Conservation (phyloP, 1,140 invertebrate genomes). For the Atta texana region DNA sequence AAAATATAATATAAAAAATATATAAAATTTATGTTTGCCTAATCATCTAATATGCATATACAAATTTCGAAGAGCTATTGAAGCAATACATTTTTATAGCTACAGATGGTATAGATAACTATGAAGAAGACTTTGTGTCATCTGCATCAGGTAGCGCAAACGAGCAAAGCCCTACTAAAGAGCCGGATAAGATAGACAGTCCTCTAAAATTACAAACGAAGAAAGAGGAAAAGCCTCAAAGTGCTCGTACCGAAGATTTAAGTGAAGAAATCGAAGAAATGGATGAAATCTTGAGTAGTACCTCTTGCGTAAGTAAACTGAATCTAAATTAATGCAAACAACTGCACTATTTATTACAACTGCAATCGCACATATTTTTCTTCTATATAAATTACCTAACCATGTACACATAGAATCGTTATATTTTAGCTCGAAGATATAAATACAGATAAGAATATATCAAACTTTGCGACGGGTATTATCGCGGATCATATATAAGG, state of each 20-base stretch:
- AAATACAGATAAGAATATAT: conserved; percentile 82
- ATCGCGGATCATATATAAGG: conserved; percentile 78
- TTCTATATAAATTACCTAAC: conserved; percentile 44
- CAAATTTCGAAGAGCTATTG: not conserved
- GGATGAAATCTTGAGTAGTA: conserved; percentile 83
- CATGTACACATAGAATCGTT: conserved; percentile 62
- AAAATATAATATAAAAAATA: conserved; percentile 25
- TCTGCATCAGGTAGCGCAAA: conserved; percentile 84
- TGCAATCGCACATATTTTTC: conserved; percentile 28
- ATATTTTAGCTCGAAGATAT: conserved; percentile 82
- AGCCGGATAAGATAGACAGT: conserved; percentile 77
- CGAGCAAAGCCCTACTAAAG: conserved; percentile 83
- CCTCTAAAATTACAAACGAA: conserved; percentile 71
- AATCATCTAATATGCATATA: not conserved
- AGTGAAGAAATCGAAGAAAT: conserved; percentile 84
- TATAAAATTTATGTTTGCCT: not conserved
- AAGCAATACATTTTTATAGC: conserved; percentile 72
- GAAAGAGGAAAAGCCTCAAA: conserved; percentile 78
- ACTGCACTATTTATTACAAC: conserved; percentile 14
- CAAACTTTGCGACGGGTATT: conserved; percentile 81
- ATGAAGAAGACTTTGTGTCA: conserved; percentile 85
- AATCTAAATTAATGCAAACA: conserved; percentile 32
- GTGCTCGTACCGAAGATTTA: conserved; percentile 80
- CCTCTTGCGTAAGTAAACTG: conserved; percentile 83
- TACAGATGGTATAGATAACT: conserved; percentile 81